Percentiles rank a stretch among this genome's conserved stretches.
Evolutionary conservation across 2,888 invertebrate species (phyloP).

Genomic region (Erebia palarica): DNA sequence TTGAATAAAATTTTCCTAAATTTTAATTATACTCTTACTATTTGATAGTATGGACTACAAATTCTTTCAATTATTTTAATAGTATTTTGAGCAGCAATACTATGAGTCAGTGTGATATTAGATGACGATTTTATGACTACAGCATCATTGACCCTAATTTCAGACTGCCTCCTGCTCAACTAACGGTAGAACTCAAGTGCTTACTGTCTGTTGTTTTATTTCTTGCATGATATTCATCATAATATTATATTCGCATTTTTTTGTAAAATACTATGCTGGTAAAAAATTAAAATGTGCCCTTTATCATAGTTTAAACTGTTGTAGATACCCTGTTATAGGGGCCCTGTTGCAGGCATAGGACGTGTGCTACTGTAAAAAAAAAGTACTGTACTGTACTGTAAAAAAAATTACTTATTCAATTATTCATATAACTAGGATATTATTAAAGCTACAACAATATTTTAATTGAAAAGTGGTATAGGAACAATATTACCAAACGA

Average conservation of each 20-base stretch:
- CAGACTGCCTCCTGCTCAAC: slow-evolving; percentile 35
- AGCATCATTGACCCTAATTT: slow-evolving; percentile 78
- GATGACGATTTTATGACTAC: slow-evolving; percentile 62
- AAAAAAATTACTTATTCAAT: too few species aligned
- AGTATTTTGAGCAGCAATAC: background rate
- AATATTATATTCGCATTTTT: background rate
- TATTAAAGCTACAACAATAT: too few species aligned
- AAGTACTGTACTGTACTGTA: too few species aligned
- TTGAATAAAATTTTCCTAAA: too few species aligned
- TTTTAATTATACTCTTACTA: background rate
- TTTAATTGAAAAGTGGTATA: too few species aligned
- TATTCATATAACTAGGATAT: too few species aligned
- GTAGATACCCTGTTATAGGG: too few species aligned
- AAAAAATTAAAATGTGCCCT: too few species aligned
- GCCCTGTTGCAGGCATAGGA: too few species aligned
- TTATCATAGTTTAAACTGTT: too few species aligned
- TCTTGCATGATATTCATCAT: background rate
- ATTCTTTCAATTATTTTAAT: background rate
- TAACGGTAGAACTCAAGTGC: slow-evolving; percentile 27
- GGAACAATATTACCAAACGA: too few species aligned
- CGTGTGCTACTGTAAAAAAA: too few species aligned
- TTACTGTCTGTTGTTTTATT: slow-evolving; percentile 10
- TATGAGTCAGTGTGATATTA: slow-evolving; percentile 43
- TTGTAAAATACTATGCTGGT: background rate
- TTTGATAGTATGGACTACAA: background rate